phyloP scores from a whole-genome alignment of 2,797 vertebrate species.

The Alca torda region DNA sequence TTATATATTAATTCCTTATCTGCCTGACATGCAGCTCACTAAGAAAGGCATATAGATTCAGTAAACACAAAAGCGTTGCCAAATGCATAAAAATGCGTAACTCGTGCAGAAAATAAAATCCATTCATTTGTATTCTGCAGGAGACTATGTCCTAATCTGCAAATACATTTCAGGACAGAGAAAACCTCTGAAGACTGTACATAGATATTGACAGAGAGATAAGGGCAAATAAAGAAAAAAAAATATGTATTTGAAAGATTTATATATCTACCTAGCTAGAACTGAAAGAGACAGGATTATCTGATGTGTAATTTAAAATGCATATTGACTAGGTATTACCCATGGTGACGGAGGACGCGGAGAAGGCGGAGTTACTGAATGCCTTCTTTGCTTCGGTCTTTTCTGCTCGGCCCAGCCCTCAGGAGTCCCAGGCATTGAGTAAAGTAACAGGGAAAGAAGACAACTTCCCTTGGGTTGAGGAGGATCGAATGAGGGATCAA shows the following conservation, averaged over 20 bases:
- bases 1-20: constrained; percentile 27
- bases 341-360: no score
- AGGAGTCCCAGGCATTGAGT: no score
- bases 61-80: neutral
- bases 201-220: neutral
- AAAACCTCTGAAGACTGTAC: neutral
- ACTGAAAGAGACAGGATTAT: neutral
- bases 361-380: no score
- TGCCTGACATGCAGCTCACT: constrained; percentile 5
- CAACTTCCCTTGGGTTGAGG: no score
- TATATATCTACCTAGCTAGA: neutral
- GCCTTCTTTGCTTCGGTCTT: no score
- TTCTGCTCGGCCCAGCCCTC: no score
- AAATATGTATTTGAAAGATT: neutral
- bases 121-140: constrained; percentile 35
- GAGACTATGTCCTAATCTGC: neutral
- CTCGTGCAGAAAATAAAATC: constrained; percentile 14
- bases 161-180: constrained; percentile 6
- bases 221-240: neutral
- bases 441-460: no score
- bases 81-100: constrained; percentile 21
- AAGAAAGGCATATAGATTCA: neutral
- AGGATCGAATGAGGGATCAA: no score
- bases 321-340: neutral
- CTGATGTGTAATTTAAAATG: neutral